phyloP scores from a whole-genome alignment of 2,888 invertebrate genomes.

The Phaonia tiefii region DNA sequence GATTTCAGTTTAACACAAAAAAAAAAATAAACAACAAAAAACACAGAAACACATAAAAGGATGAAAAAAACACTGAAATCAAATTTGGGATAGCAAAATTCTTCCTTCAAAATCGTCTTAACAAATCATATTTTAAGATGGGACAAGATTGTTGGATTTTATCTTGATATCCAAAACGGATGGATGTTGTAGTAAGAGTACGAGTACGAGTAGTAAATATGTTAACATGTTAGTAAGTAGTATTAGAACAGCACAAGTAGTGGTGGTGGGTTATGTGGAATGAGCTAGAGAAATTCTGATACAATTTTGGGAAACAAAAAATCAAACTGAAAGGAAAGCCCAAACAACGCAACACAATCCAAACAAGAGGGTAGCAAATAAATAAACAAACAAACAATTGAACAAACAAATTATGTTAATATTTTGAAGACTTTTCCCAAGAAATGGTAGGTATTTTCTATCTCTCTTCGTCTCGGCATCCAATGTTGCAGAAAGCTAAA shows the following conservation, averaged over 20 bases:
- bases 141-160: conserved; percentile 31
- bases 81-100: conserved; percentile 44
- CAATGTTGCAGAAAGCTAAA: conserved; percentile 32
- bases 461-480: background rate
- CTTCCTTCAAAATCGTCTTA: conserved; percentile 20
- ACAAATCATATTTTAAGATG: conserved; percentile 34
- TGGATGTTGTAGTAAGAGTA: conserved; percentile 8
- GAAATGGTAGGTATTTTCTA: conserved; percentile 1
- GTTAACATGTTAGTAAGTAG: background rate
- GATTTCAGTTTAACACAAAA: background rate
- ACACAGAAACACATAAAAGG: conserved; percentile 30
- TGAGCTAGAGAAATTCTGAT: background rate
- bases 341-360: background rate
- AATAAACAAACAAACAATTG: conserved; percentile 32
- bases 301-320: conserved; percentile 5
- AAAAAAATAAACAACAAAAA: background rate
- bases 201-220: background rate
- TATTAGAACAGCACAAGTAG: background rate
- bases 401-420: conserved; percentile 52
- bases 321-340: background rate
- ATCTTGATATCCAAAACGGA: conserved; percentile 9
- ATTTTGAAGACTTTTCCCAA: conserved; percentile 9
- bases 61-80: conserved; percentile 52
- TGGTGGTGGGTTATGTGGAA: background rate
- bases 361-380: conserved; percentile 11